A percentile compares a stretch with the other conserved stretches of the same genome.
Conservation (phyloP, 2,113 vertebrate species). For the Alethe diademata region DNA sequence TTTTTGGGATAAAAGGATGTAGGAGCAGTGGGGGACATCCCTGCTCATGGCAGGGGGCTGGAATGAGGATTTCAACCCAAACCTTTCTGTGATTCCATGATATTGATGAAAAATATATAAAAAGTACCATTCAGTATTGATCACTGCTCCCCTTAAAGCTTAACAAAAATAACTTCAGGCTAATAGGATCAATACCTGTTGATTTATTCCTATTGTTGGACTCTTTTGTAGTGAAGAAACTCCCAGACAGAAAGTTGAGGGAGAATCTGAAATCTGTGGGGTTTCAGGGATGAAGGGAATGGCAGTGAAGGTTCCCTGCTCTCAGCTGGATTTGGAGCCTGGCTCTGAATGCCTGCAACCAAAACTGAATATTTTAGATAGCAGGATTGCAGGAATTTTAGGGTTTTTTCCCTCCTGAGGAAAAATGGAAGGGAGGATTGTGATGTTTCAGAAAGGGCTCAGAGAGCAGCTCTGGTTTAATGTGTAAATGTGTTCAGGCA, state of each 20-base stretch:
- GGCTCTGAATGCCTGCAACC: not conserved
- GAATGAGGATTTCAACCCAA: not conserved
- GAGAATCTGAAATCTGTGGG: rapidly evolving
- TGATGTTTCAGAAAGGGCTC: not conserved
- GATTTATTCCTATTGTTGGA: rapidly evolving
- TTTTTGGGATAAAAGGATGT: not conserved
- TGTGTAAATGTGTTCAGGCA: not conserved
- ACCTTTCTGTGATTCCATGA: not conserved
- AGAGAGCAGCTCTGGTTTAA: not conserved
- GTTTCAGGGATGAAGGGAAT: not conserved
- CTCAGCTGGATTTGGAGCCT: not conserved
- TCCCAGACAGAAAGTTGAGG: not conserved
- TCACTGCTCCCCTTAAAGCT: not conserved
- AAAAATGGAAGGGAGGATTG: not conserved
- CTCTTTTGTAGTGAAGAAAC: not conserved
- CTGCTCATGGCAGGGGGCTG: not conserved
- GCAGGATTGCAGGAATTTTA: not conserved
- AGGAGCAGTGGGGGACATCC: not conserved
- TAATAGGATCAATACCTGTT: not conserved
- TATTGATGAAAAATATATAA: rapidly evolving
- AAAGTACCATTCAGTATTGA: not conserved
- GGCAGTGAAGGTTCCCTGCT: not conserved
- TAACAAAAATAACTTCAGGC: not conserved
- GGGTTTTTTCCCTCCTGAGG: not conserved
- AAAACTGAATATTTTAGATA: not conserved